Percentiles rank a stretch among this genome's conserved stretches.
phyloP scores from a whole-genome alignment of 2,888 invertebrate species.

The Synergus umbraculus region DNA sequence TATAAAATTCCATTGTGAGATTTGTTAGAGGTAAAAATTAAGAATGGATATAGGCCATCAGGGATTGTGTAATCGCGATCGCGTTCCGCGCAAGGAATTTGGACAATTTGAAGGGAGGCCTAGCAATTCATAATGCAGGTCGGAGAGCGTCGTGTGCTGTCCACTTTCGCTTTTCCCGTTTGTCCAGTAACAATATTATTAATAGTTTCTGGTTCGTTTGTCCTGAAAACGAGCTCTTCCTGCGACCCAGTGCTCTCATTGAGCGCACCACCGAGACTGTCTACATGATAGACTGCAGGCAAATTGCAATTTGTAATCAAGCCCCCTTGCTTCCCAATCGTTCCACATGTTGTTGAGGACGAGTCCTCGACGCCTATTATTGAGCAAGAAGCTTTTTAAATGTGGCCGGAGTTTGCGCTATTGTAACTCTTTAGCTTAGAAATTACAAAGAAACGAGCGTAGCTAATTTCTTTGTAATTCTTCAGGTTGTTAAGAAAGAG shows the following conservation, averaged over 20 bases:
- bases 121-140: conserved; percentile 46
- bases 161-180: conserved; percentile 72
- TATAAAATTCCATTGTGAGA: not conserved
- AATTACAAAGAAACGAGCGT: conserved; percentile 26
- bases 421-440: not conserved
- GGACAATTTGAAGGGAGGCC: conserved; percentile 30
- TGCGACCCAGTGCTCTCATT: conserved; percentile 70
- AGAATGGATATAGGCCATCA: not conserved
- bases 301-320: conserved; percentile 32
- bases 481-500: too few species aligned
- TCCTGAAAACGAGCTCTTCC: conserved; percentile 71
- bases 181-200: conserved; percentile 67
- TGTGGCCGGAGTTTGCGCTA: not conserved
- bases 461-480: conserved; percentile 2
- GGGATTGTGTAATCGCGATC: not conserved
- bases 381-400: conserved; percentile 1
- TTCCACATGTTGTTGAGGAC: conserved; percentile 16
- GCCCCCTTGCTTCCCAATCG: conserved; percentile 12
- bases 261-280: conserved; percentile 64
- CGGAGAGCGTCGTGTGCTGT: conserved; percentile 52
- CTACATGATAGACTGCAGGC: conserved; percentile 16
- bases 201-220: conserved; percentile 74
- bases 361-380: conserved; percentile 21
- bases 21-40: not conserved
- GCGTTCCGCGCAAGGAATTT: conserved; percentile 32